These are phyloP conservation scores for Aphyosemion australe DNA, from an alignment of 2,113 vertebrate species.

Conservation along the genomic window DNA sequence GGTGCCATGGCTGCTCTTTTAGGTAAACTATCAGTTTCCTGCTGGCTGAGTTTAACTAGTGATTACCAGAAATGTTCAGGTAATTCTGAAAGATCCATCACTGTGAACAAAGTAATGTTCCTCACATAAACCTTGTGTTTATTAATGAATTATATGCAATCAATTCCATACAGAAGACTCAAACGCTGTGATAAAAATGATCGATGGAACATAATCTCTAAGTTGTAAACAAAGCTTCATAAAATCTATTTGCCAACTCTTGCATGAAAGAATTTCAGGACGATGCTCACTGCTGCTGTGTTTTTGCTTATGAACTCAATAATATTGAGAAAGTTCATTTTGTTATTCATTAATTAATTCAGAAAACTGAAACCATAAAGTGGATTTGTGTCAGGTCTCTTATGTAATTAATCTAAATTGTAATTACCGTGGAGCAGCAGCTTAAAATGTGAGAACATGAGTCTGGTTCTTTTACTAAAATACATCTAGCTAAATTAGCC, in stretches of 20 bases:
- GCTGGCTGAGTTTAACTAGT: background rate
- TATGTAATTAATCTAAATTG: constrained; percentile 49
- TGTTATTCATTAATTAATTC: constrained; percentile 43
- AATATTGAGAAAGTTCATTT: constrained; percentile 31
- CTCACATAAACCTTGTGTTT: background rate
- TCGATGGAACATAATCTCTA: background rate
- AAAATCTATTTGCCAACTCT: constrained; percentile 41
- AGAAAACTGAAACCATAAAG: constrained; percentile 35
- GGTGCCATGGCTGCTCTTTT: constrained; percentile 13
- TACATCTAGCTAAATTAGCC: constrained; percentile 9
- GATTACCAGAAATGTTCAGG: background rate
- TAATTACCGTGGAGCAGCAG: constrained; percentile 47
- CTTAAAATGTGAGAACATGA: constrained; percentile 29
- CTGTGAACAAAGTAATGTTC: background rate
- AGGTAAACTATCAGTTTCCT: constrained; percentile 10
- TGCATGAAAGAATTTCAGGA: constrained; percentile 26
- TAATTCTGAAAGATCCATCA: background rate
- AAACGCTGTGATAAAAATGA: constrained; percentile 1
- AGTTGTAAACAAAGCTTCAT: constrained; percentile 11
- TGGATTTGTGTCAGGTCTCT: constrained; percentile 37
- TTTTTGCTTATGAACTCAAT: constrained; percentile 20
- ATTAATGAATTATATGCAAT: background rate
- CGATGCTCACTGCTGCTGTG: background rate
- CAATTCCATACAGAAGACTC: background rate
- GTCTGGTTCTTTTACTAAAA: constrained; percentile 22